A percentile compares a stretch with the other conserved stretches of the same genome.
These are phyloP conservation scores for Brenthis ino DNA, from an alignment of 2,888 invertebrate genomes.

Conservation along the genomic window DNA sequence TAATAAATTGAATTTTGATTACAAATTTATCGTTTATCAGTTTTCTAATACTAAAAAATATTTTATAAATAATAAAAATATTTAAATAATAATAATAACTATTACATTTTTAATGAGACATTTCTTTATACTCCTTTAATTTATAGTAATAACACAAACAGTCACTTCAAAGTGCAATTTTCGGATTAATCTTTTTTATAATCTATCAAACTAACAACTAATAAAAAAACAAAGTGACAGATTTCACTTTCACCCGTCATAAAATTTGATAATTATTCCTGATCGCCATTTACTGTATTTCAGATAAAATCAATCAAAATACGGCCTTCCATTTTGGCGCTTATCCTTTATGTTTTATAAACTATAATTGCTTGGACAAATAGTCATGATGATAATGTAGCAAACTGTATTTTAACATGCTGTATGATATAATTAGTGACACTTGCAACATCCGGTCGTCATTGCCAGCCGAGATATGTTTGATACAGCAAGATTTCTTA, in stretches of 20 bases:
- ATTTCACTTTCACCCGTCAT: slow-evolving; percentile 65
- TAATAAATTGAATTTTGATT: too few species aligned
- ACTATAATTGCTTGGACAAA: slow-evolving; percentile 12
- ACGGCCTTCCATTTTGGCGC: slow-evolving; percentile 6
- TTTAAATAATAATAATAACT: too few species aligned
- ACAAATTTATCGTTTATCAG: too few species aligned
- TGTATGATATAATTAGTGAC: slow-evolving; percentile 49
- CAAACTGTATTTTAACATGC: slow-evolving; percentile 10
- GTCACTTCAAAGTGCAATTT: too few species aligned
- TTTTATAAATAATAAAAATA: too few species aligned
- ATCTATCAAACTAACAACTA: slow-evolving; percentile 17
- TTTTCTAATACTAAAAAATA: too few species aligned
- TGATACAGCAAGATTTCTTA: slow-evolving; percentile 22
- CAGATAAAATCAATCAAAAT: slow-evolving; percentile 4
- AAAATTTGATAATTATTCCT: slow-evolving; percentile 38
- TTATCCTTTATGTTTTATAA: neutral
- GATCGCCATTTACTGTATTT: slow-evolving; percentile 5
- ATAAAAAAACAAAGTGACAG: slow-evolving; percentile 31
- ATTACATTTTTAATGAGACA: too few species aligned
- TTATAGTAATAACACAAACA: too few species aligned
- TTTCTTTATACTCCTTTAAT: too few species aligned
- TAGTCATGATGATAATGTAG: slow-evolving; percentile 2
- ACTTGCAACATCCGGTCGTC: slow-evolving; percentile 54
- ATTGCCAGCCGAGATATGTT: slow-evolving; percentile 30
- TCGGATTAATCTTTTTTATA: slow-evolving; percentile 11